These are phyloP conservation scores for Pomatostomus ruficeps DNA, from an alignment of 2,113 vertebrate species.

Conservation along the genomic window DNA sequence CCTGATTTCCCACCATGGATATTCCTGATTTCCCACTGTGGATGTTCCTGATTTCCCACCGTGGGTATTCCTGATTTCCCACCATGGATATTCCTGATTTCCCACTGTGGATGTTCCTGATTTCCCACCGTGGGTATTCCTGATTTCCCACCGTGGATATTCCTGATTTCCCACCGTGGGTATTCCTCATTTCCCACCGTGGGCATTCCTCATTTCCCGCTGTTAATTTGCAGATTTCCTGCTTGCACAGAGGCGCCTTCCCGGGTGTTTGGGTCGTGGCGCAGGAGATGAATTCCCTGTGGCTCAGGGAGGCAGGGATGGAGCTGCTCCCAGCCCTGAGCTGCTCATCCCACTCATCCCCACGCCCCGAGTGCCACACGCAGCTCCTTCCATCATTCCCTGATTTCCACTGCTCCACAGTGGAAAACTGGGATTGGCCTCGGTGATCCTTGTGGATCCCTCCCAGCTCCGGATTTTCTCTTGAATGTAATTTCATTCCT, in stretches of 20 bases:
- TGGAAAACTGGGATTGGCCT: background rate
- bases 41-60: too few relatives aligned
- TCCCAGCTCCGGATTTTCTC: background rate
- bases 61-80: too few relatives aligned
- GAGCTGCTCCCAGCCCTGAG: background rate
- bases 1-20: too few relatives aligned
- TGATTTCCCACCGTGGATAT: too few relatives aligned
- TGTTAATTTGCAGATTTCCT: background rate
- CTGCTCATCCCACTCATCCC: background rate
- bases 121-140: too few relatives aligned
- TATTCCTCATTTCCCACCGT: too few relatives aligned
- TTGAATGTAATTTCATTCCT: background rate
- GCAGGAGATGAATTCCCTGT: background rate
- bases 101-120: too few relatives aligned
- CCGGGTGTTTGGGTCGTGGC: background rate
- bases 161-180: too few relatives aligned
- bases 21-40: too few relatives aligned
- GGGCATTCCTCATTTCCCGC: background rate
- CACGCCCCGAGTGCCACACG: background rate
- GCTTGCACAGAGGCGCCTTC: background rate
- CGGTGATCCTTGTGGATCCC: background rate
- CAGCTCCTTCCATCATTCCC: background rate
- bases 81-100: too few relatives aligned
- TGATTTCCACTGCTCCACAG: background rate
- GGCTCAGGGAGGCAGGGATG: background rate